Evolutionary conservation across 2,888 invertebrate species (phyloP).

Genomic region (Pachydiplax longipennis): DNA sequence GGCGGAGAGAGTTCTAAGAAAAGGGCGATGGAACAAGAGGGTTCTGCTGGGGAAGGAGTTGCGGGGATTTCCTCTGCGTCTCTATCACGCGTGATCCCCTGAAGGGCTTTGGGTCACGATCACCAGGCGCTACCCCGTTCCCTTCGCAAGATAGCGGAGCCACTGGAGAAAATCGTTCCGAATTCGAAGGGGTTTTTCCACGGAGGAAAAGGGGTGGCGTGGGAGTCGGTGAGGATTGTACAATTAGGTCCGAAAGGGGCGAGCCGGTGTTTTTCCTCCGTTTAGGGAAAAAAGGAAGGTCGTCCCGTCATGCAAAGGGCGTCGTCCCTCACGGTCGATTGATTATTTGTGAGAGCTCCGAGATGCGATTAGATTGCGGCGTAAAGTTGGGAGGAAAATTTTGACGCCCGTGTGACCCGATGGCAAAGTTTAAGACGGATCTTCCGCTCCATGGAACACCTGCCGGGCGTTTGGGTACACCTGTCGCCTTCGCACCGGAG

Average conservation of each 20-base stretch:
- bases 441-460: background rate
- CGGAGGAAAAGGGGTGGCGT: background rate
- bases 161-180: background rate
- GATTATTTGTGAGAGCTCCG: background rate
- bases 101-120: constrained; percentile 26
- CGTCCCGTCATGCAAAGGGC: constrained; percentile 32
- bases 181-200: constrained; percentile 17
- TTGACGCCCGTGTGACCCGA: background rate
- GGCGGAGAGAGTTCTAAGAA: background rate
- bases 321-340: background rate
- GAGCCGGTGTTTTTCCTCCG: background rate
- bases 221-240: background rate
- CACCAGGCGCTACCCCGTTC: background rate
- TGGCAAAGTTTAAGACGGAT: background rate
- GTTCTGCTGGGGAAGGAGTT: background rate
- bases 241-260: constrained; percentile 16
- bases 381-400: background rate
- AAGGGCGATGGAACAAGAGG: background rate
- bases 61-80: background rate
- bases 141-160: background rate
- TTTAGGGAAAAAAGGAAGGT: background rate
- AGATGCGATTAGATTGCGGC: background rate
- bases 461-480: background rate
- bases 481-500: background rate
- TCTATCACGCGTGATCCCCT: background rate